Evolutionary conservation across 2,113 vertebrate species (phyloP).

Genomic region (Chinchilla lanigera): DNA sequence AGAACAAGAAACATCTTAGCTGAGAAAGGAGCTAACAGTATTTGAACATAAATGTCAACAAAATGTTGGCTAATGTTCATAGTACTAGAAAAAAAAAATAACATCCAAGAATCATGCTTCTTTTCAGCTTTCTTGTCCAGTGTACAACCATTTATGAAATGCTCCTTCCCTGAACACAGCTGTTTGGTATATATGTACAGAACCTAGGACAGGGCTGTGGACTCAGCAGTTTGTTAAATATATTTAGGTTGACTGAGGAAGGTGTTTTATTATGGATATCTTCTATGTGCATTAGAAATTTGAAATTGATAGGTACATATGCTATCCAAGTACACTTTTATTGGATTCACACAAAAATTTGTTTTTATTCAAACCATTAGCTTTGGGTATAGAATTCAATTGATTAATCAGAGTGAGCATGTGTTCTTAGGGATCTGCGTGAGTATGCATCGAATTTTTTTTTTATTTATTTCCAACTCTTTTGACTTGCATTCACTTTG

Average conservation of each 20-base stretch:
- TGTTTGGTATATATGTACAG: background rate
- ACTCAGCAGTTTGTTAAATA: background rate
- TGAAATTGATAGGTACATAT: background rate
- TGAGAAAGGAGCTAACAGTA: slow-evolving; percentile 7
- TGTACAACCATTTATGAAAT: background rate
- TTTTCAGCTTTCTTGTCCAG: background rate
- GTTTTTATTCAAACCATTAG: background rate
- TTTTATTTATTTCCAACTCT: background rate
- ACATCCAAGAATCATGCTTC: background rate
- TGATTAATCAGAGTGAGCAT: background rate
- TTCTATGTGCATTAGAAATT: background rate
- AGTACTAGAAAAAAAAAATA: slow-evolving; percentile 22
- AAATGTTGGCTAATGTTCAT: slow-evolving; percentile 1
- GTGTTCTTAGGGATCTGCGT: background rate
- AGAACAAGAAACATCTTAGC: background rate
- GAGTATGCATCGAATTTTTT: background rate
- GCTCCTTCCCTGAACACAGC: background rate
- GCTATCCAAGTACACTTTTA: background rate
- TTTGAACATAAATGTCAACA: background rate
- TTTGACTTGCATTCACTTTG: background rate
- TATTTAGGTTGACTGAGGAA: background rate
- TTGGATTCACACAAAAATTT: background rate
- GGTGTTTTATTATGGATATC: background rate
- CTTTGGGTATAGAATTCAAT: background rate
- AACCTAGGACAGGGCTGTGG: background rate